Evolutionary conservation across 2,797 vertebrate genomes (phyloP), one percentile per base, ranked within the genome.

Genomic region (Anguilla obscura): DNA sequence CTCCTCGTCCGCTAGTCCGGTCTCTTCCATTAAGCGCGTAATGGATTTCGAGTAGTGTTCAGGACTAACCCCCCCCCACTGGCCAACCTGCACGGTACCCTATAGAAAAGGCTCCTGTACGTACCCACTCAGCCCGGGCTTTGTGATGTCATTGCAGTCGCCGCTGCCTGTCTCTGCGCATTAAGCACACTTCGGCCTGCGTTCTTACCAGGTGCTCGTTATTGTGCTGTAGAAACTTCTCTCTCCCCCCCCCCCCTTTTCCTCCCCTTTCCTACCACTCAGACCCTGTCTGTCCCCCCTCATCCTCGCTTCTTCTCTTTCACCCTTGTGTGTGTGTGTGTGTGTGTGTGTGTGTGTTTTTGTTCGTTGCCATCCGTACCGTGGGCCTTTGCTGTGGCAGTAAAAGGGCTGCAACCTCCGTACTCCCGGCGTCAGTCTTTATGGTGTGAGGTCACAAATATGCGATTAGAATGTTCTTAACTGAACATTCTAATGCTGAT

Each of bases 361-460:
- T 82, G 60, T 27, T 54, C 66, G 24, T 36, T 45, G 24, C 50
- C 45, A 36, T 84, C 79, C n/a, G n/a, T n/a, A 71, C 85, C n/a
- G 0, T 71, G 66, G 7, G 9, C n/a, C 18, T 87, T 33, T 63
- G 60, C 14, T 71, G 87, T 60, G 87, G 40, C 27, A 4, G 36
- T 60, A 71, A 48, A 69, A 83, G 33, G 1, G 10, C 50, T 52
- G 50, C 10, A 0, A 10, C 50, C 50, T 52, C 50, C 50, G 0
- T 10, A 52, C 50, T 52, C 6, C 50, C 10, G 50, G 10, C 50
- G 1, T 52, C 50, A 52, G 6, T 10, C 10, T 52, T 52, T 52
- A 52, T 52, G 50, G 50, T 52, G 50, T 52, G 84, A 83, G 85
- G 33, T 30, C 27, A 27, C 50, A 79, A 83, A 79, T 84, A 82